Conservation (phyloP, 2,113 vertebrate species). For the Regulus satrapa region DNA sequence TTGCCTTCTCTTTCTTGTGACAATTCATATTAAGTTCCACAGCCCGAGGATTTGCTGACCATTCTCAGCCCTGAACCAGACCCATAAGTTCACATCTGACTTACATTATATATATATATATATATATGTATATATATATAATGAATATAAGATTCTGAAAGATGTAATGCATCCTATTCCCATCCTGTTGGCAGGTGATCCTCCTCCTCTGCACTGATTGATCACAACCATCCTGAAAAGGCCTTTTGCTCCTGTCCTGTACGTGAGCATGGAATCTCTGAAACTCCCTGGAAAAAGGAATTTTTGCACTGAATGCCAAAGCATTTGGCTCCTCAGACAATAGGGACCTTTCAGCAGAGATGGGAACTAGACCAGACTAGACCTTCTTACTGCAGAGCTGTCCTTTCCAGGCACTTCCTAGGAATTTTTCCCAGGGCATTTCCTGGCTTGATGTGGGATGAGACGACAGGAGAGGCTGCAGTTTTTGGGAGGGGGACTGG, state of each 20-base stretch:
- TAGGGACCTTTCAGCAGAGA: not conserved
- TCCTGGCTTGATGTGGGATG: not conserved
- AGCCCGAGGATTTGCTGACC: not conserved
- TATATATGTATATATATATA: no score
- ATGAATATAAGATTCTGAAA: not conserved
- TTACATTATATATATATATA: no score
- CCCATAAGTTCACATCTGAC: not conserved
- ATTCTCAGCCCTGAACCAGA: not conserved
- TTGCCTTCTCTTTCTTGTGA: not conserved
- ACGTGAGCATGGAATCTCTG: not conserved
- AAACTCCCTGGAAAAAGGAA: not conserved
- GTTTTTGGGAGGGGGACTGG: not conserved
- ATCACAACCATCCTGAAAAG: not conserved
- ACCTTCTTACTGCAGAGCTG: not conserved
- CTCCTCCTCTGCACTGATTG: not conserved
- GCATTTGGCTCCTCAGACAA: not conserved
- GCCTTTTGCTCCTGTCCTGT: not conserved
- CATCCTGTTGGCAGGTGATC: not conserved
- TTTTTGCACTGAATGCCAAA: no score
- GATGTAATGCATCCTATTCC: not conserved
- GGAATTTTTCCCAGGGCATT: not conserved
- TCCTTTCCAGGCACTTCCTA: not conserved
- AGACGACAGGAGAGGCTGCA: not conserved
- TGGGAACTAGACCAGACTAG: no score
- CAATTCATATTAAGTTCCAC: not conserved